A percentile compares a stretch with the other conserved stretches of the same genome.
Evolutionary conservation across 2,797 vertebrate species (phyloP).

Genomic region (Pangasius macronema): DNA sequence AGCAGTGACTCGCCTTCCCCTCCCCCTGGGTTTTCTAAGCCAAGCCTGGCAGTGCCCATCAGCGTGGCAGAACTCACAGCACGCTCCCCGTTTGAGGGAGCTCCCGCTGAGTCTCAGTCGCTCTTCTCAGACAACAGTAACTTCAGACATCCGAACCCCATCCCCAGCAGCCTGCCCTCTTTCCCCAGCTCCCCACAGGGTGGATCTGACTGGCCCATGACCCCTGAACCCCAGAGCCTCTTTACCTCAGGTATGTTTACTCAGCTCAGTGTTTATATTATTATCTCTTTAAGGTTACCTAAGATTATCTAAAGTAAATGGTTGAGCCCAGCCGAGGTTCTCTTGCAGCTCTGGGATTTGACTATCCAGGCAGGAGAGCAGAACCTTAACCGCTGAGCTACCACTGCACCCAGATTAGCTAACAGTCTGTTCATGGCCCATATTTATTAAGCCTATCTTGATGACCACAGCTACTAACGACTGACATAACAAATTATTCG

Average conservation of each 20-base stretch:
- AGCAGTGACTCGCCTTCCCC: conserved; percentile 84
- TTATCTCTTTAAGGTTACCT: not conserved
- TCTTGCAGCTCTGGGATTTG: not conserved
- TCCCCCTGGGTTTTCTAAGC: conserved; percentile 83
- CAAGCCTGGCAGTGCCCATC: conserved; percentile 82
- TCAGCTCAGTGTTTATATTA: not conserved
- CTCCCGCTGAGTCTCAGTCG: conserved; percentile 86
- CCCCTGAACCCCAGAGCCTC: conserved; percentile 87
- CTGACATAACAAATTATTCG: not conserved
- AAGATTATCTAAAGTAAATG: not conserved
- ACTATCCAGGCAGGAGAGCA: not conserved
- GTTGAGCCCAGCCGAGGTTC: not conserved
- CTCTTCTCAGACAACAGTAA: conserved; percentile 85
- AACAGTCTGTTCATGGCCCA: not conserved
- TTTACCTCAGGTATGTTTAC: conserved; percentile 82
- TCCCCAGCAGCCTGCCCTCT: conserved; percentile 83
- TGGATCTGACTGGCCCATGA: conserved; percentile 85
- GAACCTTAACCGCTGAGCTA: not conserved
- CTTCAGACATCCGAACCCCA: conserved; percentile 86
- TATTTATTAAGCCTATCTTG: not conserved
- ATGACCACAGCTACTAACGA: not conserved
- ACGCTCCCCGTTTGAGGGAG: conserved; percentile 85
- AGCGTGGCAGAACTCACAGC: conserved; percentile 83
- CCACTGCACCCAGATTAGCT: not conserved
- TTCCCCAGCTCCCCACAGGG: conserved; percentile 84